Conservation (phyloP, 2,797 vertebrate genomes). For the Labroides dimidiatus region DNA sequence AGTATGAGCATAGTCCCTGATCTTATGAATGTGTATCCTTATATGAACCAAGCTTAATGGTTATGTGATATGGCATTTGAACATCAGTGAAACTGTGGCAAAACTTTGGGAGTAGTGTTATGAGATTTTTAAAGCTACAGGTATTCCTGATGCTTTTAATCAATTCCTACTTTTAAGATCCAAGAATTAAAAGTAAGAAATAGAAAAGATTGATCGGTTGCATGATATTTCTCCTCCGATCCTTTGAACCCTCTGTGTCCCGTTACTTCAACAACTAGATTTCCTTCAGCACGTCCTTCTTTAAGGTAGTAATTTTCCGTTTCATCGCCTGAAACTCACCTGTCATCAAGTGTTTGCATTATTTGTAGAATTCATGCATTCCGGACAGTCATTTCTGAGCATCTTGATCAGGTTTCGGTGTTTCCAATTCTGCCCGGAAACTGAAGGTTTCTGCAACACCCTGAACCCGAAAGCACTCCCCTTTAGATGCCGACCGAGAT, state of each 20-base stretch:
- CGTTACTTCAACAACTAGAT: slow-evolving; percentile 24
- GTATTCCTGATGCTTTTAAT: not conserved
- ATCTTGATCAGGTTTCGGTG: not conserved
- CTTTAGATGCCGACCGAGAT: slow-evolving; percentile 21
- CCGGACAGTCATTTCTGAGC: not conserved
- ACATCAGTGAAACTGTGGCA: not conserved
- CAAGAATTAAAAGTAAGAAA: not conserved
- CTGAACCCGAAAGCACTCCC: slow-evolving; percentile 34
- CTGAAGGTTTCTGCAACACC: slow-evolving; percentile 3
- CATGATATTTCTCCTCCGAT: not conserved
- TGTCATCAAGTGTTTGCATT: slow-evolving; percentile 25
- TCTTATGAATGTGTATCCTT: slow-evolving; percentile 17
- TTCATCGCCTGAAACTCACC: slow-evolving; percentile 23
- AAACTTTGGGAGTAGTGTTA: not conserved
- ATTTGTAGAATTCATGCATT: slow-evolving; percentile 8
- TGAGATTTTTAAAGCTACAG: not conserved
- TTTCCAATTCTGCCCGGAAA: not conserved
- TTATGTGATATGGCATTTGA: not conserved
- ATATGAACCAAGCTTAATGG: slow-evolving; percentile 12
- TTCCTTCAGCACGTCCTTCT: slow-evolving; percentile 22
- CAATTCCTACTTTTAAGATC: not conserved
- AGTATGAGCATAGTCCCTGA: slow-evolving; percentile 1
- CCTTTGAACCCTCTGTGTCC: not conserved
- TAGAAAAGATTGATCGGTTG: no score
- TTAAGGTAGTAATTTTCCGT: not conserved